phyloP scores from a whole-genome alignment of 2,888 invertebrate genomes.

The Ligdia adustata region DNA sequence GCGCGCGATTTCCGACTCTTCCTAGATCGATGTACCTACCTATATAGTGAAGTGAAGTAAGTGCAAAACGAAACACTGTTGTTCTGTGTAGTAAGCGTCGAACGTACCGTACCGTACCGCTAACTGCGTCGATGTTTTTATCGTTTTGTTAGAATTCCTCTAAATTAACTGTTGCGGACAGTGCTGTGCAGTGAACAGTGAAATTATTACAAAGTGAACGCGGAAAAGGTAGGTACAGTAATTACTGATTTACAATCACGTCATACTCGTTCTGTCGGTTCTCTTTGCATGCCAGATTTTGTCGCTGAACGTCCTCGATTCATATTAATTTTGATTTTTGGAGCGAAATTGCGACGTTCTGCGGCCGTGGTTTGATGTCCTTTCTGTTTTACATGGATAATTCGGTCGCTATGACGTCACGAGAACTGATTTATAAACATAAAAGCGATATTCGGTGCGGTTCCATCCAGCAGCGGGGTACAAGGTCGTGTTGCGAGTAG shows the following conservation, averaged over 20 bases:
- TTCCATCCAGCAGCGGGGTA: conserved; percentile 65
- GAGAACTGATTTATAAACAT: conserved; percentile 76
- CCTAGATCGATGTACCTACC: conserved; percentile 67
- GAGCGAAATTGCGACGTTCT: conserved; percentile 15
- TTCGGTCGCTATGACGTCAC: conserved; percentile 78
- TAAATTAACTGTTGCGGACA: conserved; percentile 27
- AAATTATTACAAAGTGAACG: conserved; percentile 23
- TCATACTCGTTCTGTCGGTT: conserved; percentile 59
- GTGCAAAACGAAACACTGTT: conserved; percentile 56
- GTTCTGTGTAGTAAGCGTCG: conserved; percentile 65
- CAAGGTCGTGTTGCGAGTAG: conserved; percentile 74
- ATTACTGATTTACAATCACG: conserved; percentile 57
- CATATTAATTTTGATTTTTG: conserved; percentile 6
- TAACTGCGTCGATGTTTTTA: conserved; percentile 65
- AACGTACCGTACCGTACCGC: conserved; percentile 61
- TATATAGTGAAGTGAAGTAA: conserved; percentile 44
- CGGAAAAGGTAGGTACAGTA: conserved; percentile 63
- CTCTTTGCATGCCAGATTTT: conserved; percentile 44
- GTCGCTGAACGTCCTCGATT: conserved; percentile 25
- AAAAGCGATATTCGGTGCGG: conserved; percentile 63
- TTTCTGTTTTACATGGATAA: conserved; percentile 55
- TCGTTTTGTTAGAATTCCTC: conserved; percentile 36
- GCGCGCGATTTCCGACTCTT: conserved; percentile 44
- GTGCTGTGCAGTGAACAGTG: conserved; percentile 33
- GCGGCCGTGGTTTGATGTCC: conserved; percentile 34